These are phyloP conservation scores for Bovichtus diacanthus DNA, from an alignment of 2,797 vertebrate genomes.

Conservation along the genomic window DNA sequence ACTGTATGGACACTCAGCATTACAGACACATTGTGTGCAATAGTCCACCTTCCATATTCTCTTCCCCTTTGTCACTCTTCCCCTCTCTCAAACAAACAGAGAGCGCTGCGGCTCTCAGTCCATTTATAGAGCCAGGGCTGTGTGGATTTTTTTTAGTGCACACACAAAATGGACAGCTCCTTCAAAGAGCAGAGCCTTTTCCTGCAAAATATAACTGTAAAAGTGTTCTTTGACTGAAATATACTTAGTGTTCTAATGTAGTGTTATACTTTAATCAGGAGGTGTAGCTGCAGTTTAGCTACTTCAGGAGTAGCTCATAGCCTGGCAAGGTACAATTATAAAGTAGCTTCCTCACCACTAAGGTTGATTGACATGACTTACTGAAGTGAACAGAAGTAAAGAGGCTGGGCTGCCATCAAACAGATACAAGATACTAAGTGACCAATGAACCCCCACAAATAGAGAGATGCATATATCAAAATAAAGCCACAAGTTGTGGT, in stretches of 20 bases:
- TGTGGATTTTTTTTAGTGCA: too few species aligned
- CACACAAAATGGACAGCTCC: too few species aligned
- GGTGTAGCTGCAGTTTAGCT: background rate
- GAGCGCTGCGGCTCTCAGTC: too few species aligned
- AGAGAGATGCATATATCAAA: background rate
- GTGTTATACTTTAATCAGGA: background rate
- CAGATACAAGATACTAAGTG: background rate
- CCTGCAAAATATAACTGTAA: background rate
- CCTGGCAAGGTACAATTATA: background rate
- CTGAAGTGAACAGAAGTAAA: background rate
- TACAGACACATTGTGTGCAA: too few species aligned
- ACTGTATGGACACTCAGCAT: too few species aligned
- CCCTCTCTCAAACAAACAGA: too few species aligned
- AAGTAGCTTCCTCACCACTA: background rate
- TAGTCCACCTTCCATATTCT: too few species aligned
- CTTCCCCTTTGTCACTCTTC: too few species aligned
- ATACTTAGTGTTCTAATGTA: background rate
- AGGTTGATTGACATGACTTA: conserved; percentile 9
- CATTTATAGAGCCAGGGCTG: too few species aligned
- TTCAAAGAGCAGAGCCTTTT: background rate
- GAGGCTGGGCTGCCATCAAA: background rate
- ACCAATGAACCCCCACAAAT: background rate
- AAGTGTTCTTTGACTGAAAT: background rate
- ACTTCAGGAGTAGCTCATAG: background rate
- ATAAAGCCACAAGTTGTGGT: background rate